A percentile compares a stretch with the other conserved stretches of the same genome.
phyloP scores from a whole-genome alignment of 92 coral and sea anemone genomes.

The Parazoanthus atlanticus region DNA sequence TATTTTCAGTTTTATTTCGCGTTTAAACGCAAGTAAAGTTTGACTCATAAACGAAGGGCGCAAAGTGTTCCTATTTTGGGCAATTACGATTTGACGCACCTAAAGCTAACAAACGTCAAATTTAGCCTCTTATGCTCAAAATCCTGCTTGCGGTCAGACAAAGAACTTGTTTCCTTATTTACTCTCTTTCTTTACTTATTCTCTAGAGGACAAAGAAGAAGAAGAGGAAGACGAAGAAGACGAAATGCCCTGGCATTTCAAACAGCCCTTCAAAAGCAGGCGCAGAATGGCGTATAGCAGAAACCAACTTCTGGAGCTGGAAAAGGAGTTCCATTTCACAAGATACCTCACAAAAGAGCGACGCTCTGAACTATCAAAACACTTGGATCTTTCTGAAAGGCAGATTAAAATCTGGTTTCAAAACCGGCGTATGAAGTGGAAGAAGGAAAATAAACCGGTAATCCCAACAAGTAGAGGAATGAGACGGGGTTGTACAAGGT shows the following conservation, averaged over 20 bases:
- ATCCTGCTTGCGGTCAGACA: neutral
- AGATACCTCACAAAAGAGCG: conserved; percentile 96
- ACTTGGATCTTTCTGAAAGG: conserved; percentile 89
- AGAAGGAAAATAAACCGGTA: conserved; percentile 98
- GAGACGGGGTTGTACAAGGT: conserved; percentile 91
- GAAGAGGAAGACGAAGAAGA: conserved; percentile 42
- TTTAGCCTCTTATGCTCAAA: conserved; percentile 1
- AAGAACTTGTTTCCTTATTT: neutral
- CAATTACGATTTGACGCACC: conserved; percentile 1
- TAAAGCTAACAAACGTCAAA: conserved; percentile 2
- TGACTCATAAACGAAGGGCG: neutral
- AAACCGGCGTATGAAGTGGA: conserved; percentile 99
- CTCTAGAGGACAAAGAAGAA: conserved; percentile 31
- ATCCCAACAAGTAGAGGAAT: conserved; percentile 98
- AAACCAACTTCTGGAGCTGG: conserved; percentile 92
- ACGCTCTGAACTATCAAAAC: conserved; percentile 87
- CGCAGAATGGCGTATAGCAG: conserved; percentile 92
- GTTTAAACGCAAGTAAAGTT: neutral
- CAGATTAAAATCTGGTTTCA: conserved; percentile 99
- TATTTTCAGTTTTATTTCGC: neutral
- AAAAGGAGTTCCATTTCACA: conserved; percentile 98
- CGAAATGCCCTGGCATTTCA: conserved; percentile 84
- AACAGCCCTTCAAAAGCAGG: conserved; percentile 97
- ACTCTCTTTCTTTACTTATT: conserved; percentile 13
- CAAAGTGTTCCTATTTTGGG: neutral